These are phyloP conservation scores for Gryon sp. DNA, from an alignment of 1,140 invertebrate genomes.

Conservation along the genomic window DNA sequence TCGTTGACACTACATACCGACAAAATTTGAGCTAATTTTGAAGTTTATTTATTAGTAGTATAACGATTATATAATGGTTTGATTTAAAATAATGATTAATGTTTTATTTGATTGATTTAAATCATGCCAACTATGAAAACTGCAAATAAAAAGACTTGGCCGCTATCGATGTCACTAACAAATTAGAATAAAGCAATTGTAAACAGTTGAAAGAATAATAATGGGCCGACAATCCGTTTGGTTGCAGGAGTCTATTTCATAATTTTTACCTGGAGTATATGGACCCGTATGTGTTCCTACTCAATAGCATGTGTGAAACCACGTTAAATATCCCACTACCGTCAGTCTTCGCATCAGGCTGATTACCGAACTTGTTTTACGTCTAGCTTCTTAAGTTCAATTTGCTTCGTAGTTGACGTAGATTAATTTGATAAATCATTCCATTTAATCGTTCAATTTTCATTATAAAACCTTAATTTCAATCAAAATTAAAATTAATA, in stretches of 20 bases:
- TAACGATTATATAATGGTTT: too few relatives aligned
- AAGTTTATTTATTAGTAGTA: too few relatives aligned
- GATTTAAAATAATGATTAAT: too few relatives aligned
- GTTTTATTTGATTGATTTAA: too few relatives aligned
- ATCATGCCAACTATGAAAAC: too few relatives aligned
- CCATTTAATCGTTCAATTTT: constrained; percentile 10
- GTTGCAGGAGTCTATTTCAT: constrained; percentile 80
- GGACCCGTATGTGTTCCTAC: constrained; percentile 80
- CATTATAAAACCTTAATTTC: background rate
- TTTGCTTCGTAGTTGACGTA: constrained; percentile 62
- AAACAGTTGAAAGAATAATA: too few relatives aligned
- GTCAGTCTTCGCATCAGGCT: constrained; percentile 79
- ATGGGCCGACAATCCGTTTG: constrained; percentile 77
- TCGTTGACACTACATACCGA: too few relatives aligned
- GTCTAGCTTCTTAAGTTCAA: constrained; percentile 55
- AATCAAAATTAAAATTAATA: constrained; percentile 6
- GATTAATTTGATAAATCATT: constrained; percentile 23
- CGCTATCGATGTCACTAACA: constrained; percentile 47
- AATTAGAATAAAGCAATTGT: constrained; percentile 17
- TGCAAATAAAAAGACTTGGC: constrained; percentile 23
- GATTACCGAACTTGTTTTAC: constrained; percentile 75
- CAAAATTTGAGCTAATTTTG: too few relatives aligned
- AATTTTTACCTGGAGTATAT: constrained; percentile 81
- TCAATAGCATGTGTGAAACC: constrained; percentile 80
- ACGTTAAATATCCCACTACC: constrained; percentile 79